Percentiles rank a stretch among this genome's conserved stretches.
Evolutionary conservation across 2,888 invertebrate genomes (phyloP).

Genomic region (Crepidodera aurea): DNA sequence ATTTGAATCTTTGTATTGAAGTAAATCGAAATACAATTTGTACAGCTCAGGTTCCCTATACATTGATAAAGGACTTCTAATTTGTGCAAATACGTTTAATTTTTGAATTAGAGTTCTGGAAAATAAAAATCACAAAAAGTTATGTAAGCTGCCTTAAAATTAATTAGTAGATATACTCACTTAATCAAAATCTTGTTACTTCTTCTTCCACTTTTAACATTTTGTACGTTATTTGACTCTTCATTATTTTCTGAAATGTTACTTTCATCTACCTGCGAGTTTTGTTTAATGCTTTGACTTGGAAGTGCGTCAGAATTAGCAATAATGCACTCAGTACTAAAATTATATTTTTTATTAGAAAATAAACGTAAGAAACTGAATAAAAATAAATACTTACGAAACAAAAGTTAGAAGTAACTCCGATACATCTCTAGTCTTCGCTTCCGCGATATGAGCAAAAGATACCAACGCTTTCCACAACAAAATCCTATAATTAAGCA

Average conservation of each 20-base stretch:
- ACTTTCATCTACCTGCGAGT: conserved; percentile 50
- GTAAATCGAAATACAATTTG: conserved; percentile 79
- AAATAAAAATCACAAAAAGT: conserved; percentile 50
- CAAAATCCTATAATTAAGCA: conserved; percentile 77
- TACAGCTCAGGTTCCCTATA: conserved; percentile 79
- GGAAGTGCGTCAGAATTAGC: conserved; percentile 66
- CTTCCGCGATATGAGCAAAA: conserved; percentile 79
- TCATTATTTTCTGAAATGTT: conserved; percentile 58
- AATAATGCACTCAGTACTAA: conserved; percentile 66
- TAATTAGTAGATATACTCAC: too few species aligned
- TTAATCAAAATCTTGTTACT: conserved; percentile 22
- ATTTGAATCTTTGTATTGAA: conserved; percentile 78
- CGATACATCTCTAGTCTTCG: conserved; percentile 81
- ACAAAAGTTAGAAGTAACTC: conserved; percentile 81
- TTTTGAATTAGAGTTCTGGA: conserved; percentile 68
- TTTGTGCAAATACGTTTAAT: conserved; percentile 78
- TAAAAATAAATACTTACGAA: conserved; percentile 53
- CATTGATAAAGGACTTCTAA: conserved; percentile 82
- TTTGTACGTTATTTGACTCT: conserved; percentile 53
- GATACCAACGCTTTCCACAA: conserved; percentile 82
- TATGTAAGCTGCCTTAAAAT: too few species aligned
- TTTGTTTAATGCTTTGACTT: conserved; percentile 66
- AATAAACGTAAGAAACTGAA: too few species aligned
- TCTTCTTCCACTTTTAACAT: conserved; percentile 42
- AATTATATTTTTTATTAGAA: conserved; percentile 25